A percentile compares a stretch with the other conserved stretches of the same genome.
Conservation (phyloP, 2,113 vertebrate genomes). For the Syngnathoides biaculeatus region DNA sequence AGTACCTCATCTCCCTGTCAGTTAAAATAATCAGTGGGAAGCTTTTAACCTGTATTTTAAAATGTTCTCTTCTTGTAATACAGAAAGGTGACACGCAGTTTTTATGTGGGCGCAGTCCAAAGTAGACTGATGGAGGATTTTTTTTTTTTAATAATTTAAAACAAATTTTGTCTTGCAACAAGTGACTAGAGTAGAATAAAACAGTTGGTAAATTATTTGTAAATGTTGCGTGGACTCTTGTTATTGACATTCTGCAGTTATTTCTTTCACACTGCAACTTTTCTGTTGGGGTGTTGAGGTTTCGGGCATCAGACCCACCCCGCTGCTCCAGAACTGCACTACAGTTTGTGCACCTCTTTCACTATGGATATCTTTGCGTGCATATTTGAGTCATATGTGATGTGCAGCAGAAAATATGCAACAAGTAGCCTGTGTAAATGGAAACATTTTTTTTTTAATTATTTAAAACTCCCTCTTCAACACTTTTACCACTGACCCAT, state of each 20-base stretch:
- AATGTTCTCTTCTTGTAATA: background rate
- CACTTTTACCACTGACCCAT: too few species aligned
- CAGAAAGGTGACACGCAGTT: background rate
- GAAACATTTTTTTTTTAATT: too few species aligned
- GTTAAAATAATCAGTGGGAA: slow-evolving; percentile 27
- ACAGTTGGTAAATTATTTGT: slow-evolving; percentile 46
- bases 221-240: slow-evolving; percentile 25
- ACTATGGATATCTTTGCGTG: too few species aligned
- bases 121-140: slow-evolving; percentile 8
- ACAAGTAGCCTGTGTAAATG: too few species aligned
- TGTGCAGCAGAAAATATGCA: too few species aligned
- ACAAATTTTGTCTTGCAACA: slow-evolving; percentile 16
- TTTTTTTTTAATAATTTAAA: background rate
- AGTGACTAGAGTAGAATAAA: background rate
- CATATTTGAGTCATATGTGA: too few species aligned
- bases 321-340: too few species aligned
- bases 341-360: too few species aligned
- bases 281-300: too few species aligned
- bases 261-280: background rate
- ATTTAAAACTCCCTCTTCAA: too few species aligned
- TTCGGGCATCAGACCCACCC: too few species aligned
- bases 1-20: background rate
- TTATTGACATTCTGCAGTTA: background rate
- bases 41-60: background rate
- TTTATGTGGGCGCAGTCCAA: background rate